A percentile compares a stretch with the other conserved stretches of the same genome.
These are phyloP conservation scores for Hymenochirus boettgeri DNA, from an alignment of 2,113 vertebrate genomes.

Conservation along the genomic window DNA sequence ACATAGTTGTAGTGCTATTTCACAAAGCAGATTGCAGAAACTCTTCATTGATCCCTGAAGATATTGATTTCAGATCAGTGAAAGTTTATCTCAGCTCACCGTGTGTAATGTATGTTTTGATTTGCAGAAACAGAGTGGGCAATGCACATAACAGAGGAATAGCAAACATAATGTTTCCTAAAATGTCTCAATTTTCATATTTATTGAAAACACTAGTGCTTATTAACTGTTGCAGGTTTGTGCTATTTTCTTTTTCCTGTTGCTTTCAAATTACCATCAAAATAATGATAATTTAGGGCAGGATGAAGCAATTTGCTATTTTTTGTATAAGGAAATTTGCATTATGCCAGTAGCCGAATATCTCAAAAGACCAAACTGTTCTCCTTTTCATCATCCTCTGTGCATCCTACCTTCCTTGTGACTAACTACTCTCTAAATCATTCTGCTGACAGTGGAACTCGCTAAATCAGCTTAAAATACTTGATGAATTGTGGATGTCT, in stretches of 20 bases:
- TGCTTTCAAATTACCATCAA: neutral
- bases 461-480: conserved; percentile 10
- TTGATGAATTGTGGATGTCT: neutral
- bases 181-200: too few relatives aligned
- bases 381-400: neutral
- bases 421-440: conserved; percentile 4
- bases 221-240: too few relatives aligned
- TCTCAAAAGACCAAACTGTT: conserved; percentile 2
- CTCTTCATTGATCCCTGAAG: too few relatives aligned
- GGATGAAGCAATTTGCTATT: neutral
- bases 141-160: too few relatives aligned
- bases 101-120: too few relatives aligned
- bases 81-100: too few relatives aligned
- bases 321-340: neutral
- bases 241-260: neutral
- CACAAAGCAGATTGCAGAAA: too few relatives aligned
- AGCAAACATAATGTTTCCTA: too few relatives aligned
- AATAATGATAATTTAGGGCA: neutral
- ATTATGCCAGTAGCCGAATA: neutral
- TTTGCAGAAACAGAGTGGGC: too few relatives aligned
- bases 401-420: neutral
- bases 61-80: too few relatives aligned
- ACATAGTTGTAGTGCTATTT: too few relatives aligned
- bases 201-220: too few relatives aligned
- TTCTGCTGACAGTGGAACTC: neutral